Evolutionary conservation across 2,888 invertebrate species (phyloP), one percentile per base, ranked within the genome.

Genomic region (Trichogramma dendrolimi): DNA sequence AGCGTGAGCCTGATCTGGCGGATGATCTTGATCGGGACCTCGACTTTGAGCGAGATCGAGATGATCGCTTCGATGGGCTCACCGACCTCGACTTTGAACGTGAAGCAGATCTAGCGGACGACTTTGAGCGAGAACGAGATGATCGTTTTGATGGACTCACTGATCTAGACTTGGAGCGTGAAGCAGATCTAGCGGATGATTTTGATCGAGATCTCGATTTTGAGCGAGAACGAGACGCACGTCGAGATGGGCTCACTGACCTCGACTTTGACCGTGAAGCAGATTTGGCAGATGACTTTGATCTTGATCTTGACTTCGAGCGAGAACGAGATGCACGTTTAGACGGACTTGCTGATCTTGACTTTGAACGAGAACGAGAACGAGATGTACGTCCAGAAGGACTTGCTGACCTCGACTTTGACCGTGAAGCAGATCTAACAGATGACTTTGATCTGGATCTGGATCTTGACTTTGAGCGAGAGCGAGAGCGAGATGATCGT

Each of bases 11-110:
- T 1, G 47, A 47, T 57, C 5, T 51, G 4, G 52, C 44, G 41
- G 8, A 38, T 5, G 79, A 79, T 60, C 70, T 69, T 7, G 76
- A 75, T 52, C 72, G 64, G 6, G 72, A 72, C 64, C 67, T 68
- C 4, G 74, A 75, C 47, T 71, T 68, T 8, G 74, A 42, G 6
- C 67, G 62, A 2, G 62, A 58, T 14, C 67, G n/a, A n/a, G n/a
- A n/a, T n/a, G 75, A 75, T 41, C 72, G 67, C 2, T 14, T 14
- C 2, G 14, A 14, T 14, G 14, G 14, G 2, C 14, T 14, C 1
- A 14, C 63, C 6, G 73, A 72, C 64, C 67, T 68, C 4, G 74
- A 75, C 47, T 71, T 68, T 8, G 74, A 42, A 6, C 67, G 62
- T 38, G 69, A 67, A 39, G 63, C 57, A 14, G 14, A 14, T 14